phyloP scores from a whole-genome alignment of 2,888 invertebrate genomes.

The Brachycybe producta region DNA sequence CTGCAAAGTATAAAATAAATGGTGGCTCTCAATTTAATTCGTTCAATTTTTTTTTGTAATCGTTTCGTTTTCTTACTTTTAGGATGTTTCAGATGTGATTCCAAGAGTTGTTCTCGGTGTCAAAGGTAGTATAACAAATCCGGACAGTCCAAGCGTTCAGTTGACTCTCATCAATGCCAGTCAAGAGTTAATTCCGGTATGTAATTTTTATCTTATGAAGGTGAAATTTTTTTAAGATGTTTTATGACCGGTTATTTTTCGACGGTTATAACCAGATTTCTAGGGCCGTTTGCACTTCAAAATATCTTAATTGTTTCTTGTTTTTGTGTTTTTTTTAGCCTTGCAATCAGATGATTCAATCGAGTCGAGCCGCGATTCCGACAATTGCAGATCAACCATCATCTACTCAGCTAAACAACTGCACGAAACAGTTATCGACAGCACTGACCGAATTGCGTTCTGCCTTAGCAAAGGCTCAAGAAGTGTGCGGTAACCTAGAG shows the following conservation, averaged over 20 bases:
- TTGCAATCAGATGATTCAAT: constrained; percentile 55
- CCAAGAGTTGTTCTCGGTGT: constrained; percentile 68
- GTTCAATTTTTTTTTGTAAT: not conserved
- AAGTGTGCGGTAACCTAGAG: constrained; percentile 64
- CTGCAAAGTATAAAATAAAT: constrained; percentile 42
- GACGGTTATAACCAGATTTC: not conserved
- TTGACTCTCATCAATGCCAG: constrained; percentile 67
- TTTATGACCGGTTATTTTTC: not conserved
- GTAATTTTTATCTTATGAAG: constrained; percentile 2
- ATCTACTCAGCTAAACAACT: constrained; percentile 56
- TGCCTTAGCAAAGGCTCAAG: constrained; percentile 47
- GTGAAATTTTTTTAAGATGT: too few species aligned
- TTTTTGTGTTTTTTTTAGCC: constrained; percentile 36
- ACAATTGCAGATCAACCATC: constrained; percentile 64
- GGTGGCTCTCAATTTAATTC: not conserved
- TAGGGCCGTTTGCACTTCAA: not conserved
- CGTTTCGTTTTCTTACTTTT: not conserved
- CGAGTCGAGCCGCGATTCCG: constrained; percentile 67
- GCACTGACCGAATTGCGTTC: constrained; percentile 49
- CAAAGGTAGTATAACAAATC: constrained; percentile 51
- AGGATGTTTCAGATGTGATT: constrained; percentile 55
- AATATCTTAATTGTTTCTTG: not conserved
- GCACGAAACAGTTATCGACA: constrained; percentile 47
- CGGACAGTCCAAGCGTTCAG: constrained; percentile 61
- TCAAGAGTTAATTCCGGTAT: constrained; percentile 66